phyloP scores from a whole-genome alignment of 1,140 invertebrate species.

The Oncopeltus fasciatus region DNA sequence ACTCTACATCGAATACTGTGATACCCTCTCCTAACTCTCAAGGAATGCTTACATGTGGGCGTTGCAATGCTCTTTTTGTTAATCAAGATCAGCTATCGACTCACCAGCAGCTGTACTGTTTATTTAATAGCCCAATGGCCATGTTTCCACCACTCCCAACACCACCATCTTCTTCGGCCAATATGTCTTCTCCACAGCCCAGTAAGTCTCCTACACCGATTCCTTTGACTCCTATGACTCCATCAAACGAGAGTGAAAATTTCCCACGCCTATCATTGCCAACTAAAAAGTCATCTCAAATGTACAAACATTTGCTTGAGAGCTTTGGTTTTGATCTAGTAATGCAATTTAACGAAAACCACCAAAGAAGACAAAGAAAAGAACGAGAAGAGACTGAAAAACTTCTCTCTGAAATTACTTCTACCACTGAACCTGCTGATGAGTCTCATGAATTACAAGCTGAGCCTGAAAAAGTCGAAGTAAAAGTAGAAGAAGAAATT shows the following conservation, averaged over 20 bases:
- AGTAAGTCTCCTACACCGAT: constrained; percentile 26
- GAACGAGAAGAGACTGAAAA: constrained; percentile 28
- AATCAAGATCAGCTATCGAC: constrained; percentile 63
- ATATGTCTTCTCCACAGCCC: constrained; percentile 21
- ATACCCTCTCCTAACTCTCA: constrained; percentile 26
- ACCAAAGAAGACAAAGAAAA: constrained; percentile 50
- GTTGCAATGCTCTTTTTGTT: constrained; percentile 63
- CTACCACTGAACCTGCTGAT: constrained; percentile 29
- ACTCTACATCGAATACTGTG: constrained; percentile 25
- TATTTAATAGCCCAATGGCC: constrained; percentile 50
- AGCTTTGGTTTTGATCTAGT: constrained; percentile 90
- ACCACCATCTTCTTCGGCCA: constrained; percentile 29
- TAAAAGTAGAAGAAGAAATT: constrained; percentile 38
- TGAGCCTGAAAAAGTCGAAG: constrained; percentile 35
- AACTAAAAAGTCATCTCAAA: constrained; percentile 57
- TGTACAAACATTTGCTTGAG: constrained; percentile 80
- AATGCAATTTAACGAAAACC: constrained; percentile 90
- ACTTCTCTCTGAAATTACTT: constrained; percentile 25
- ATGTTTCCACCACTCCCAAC: constrained; percentile 39
- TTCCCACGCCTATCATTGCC: constrained; percentile 32
- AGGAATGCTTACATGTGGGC: constrained; percentile 45
- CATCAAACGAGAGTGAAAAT: constrained; percentile 24
- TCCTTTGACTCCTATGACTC: constrained; percentile 21
- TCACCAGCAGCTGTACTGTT: constrained; percentile 68
- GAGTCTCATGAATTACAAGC: constrained; percentile 18